Conservation (phyloP, 2,797 vertebrate species). For the Sciurus vulgaris region DNA sequence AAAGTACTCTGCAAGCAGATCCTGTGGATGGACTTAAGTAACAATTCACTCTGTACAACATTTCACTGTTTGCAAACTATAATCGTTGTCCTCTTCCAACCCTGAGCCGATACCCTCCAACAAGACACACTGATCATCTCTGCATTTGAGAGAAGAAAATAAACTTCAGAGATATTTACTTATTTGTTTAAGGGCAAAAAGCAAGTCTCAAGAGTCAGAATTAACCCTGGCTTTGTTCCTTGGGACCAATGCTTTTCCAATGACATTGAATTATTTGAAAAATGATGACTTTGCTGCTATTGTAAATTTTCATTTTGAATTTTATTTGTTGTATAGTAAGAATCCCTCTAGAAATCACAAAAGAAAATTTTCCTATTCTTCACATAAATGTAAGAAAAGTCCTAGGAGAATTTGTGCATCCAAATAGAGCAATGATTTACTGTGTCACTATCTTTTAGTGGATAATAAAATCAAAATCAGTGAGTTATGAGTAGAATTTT, state of each 20-base stretch:
- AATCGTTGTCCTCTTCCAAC: background rate
- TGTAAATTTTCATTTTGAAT: background rate
- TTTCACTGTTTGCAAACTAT: background rate
- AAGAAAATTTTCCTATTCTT: slow-evolving; percentile 22
- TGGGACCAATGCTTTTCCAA: background rate
- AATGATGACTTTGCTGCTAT: background rate
- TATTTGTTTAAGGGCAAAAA: background rate
- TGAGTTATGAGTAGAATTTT: background rate
- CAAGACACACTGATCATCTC: too few relatives aligned
- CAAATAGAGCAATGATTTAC: background rate
- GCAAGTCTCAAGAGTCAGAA: background rate
- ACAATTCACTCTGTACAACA: background rate
- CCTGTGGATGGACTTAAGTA: background rate
- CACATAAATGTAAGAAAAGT: background rate
- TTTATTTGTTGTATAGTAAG: background rate
- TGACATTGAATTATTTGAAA: background rate
- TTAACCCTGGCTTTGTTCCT: background rate
- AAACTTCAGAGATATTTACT: background rate
- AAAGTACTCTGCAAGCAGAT: background rate
- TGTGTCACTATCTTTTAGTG: background rate
- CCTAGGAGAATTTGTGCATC: background rate
- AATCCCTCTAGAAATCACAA: background rate
- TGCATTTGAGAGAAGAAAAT: background rate
- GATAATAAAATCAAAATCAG: background rate
- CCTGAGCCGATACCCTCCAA: background rate